Percentiles rank a stretch among this genome's conserved stretches.
phyloP scores from a whole-genome alignment of 2,888 invertebrate genomes.

The Agrotis exclamationis region DNA sequence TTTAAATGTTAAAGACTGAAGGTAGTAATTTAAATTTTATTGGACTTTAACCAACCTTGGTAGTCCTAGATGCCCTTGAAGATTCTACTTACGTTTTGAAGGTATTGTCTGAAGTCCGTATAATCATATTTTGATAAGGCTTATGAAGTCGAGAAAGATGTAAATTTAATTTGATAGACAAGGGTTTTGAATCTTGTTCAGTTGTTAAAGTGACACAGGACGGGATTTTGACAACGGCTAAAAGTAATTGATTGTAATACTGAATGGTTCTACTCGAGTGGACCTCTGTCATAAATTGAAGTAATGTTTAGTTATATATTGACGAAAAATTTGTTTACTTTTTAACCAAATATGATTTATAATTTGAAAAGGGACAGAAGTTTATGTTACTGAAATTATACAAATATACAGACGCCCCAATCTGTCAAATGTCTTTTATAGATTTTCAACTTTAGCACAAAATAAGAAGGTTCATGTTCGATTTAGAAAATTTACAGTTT shows the following conservation, averaged over 20 bases:
- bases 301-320: not conserved
- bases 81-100: constrained; percentile 44
- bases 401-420: no score
- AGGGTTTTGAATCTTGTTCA: constrained; percentile 34
- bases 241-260: constrained; percentile 46
- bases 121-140: constrained; percentile 57
- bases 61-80: constrained; percentile 67
- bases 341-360: not conserved
- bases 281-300: not conserved
- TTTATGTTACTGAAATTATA: no score
- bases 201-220: constrained; percentile 38
- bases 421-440: no score
- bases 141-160: constrained; percentile 36
- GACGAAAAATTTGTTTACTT: not conserved
- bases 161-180: constrained; percentile 48
- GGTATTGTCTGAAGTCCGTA: constrained; percentile 58
- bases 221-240: constrained; percentile 30
- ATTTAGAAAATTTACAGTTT: no score
- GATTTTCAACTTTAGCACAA: no score
- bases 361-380: not conserved
- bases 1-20: constrained; percentile 2
- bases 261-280: not conserved
- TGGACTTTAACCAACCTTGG: constrained; percentile 45
- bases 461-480: no score
- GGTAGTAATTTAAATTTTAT: constrained; percentile 35